Conservation (phyloP, 1,140 invertebrate genomes). For the Drosophila repleta region DNA sequence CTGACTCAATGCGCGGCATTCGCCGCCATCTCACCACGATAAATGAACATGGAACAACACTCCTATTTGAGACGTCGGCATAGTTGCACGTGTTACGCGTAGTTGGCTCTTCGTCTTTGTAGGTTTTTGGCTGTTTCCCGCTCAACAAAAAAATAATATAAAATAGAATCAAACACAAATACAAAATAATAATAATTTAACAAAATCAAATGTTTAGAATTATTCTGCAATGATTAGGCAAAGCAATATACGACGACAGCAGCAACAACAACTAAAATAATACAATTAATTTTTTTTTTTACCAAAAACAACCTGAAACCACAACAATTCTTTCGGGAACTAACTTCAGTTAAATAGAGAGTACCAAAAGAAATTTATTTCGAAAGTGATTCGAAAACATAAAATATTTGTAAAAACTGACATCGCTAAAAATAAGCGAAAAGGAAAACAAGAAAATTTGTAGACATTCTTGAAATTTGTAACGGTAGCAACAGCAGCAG, state of each 20-base stretch:
- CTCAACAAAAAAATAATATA: constrained; percentile 59
- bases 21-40: constrained; percentile 10
- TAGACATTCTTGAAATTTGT: constrained; percentile 8
- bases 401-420: constrained; percentile 15
- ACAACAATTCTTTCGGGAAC: not conserved
- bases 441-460: constrained; percentile 8
- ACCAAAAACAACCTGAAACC: constrained; percentile 12
- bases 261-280: constrained; percentile 20
- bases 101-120: constrained; percentile 71
- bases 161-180: too few relatives aligned
- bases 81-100: constrained; percentile 48
- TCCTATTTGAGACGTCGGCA: constrained; percentile 31
- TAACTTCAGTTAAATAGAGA: constrained; percentile 17
- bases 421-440: constrained; percentile 5
- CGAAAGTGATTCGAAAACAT: constrained; percentile 12
- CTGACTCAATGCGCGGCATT: not conserved
- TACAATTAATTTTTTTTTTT: not conserved
- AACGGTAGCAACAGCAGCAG: not conserved
- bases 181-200: constrained; percentile 16
- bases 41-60: not conserved
- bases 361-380: constrained; percentile 7
- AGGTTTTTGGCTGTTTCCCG: constrained; percentile 77
- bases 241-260: constrained; percentile 15
- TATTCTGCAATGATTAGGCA: constrained; percentile 17
- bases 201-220: constrained; percentile 6